Base-by-base conservation (phyloP, 2,888 invertebrate species). In the Dynastes tityus region DNA sequence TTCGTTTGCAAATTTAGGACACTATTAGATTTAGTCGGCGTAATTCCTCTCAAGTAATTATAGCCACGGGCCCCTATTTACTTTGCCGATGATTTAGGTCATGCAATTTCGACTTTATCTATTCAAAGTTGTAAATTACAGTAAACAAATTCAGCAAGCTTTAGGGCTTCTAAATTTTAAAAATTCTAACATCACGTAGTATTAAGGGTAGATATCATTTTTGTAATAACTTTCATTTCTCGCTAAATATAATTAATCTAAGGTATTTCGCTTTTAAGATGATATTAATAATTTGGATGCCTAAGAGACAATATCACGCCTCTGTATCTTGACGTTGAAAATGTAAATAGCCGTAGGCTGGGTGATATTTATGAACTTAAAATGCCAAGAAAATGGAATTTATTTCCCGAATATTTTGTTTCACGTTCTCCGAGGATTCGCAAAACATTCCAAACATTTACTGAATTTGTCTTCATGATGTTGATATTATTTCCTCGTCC, bases 31-130 rank as follows among this genome's bases (percentile, higher is more conserved):
- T 64, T 64, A 64, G 29, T 64, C 22, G n/a, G 32, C 64, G 64
- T 64, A 64, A 37, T 64, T 64, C 64, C 64, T 64, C 29, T 64
- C 64, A 37, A 64, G 29, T 64, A 64, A 64, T 64, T 64, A 64
- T 29, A 64, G 32, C 64, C 32, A n/a, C 13, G 64, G 64, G 64
- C 64, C 64, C 29, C 29, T 64, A 64, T 64, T 64, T 64, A 37
- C 64, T 64, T 64, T 32, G 64, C 11, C 64, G 53, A 64, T 64
- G 64, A 64, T 64, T 37, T 32, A 37, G 64, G 64, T 64, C 64
- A 64, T 64, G 29, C 64, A 64, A 64, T 64, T 64, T 37, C 64
- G 32, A 64, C 37, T 37, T 64, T 29, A 32, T 55, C 53, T 55
- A 55, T 55, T 55, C 53, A 55, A 55, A 55, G 53, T 55, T 55